A percentile compares a stretch with the other conserved stretches of the same genome.
Conservation (phyloP, 2,888 invertebrate genomes). For the Erebia palarica region DNA sequence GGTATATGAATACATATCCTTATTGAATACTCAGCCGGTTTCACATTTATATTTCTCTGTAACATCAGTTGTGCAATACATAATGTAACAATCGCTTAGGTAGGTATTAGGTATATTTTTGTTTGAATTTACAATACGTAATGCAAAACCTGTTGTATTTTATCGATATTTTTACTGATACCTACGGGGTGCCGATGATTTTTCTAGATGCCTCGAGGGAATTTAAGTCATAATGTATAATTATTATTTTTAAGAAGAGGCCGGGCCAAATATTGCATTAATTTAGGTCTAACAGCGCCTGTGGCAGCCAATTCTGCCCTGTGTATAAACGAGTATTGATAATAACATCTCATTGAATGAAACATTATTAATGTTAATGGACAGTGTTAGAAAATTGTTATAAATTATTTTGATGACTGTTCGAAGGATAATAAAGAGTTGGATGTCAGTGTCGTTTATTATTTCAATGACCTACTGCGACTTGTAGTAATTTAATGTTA, state of each 20-base stretch:
- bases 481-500: neutral
- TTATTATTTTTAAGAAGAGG: slow-evolving; percentile 76
- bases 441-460: slow-evolving; percentile 75
- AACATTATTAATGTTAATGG: slow-evolving; percentile 77
- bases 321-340: slow-evolving; percentile 69
- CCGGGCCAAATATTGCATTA: slow-evolving; percentile 83
- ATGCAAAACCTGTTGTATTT: slow-evolving; percentile 80
- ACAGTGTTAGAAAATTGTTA: slow-evolving; percentile 84
- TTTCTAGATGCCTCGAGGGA: slow-evolving; percentile 56
- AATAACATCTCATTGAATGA: slow-evolving; percentile 78
- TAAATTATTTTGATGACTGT: slow-evolving; percentile 85
- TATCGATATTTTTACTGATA: slow-evolving; percentile 77
- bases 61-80: slow-evolving; percentile 80
- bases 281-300: slow-evolving; percentile 73
- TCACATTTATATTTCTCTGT: slow-evolving; percentile 67
- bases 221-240: slow-evolving; percentile 80
- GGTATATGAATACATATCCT: slow-evolving; percentile 79
- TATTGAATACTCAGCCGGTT: slow-evolving; percentile 78
- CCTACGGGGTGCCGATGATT: slow-evolving; percentile 55
- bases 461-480: slow-evolving; percentile 45
- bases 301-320: slow-evolving; percentile 69
- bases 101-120: slow-evolving; percentile 79
- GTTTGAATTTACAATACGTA: slow-evolving; percentile 75
- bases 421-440: slow-evolving; percentile 84
- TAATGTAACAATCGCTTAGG: slow-evolving; percentile 77